These are phyloP conservation scores for Odontocerum albicorne DNA, from an alignment of 2,888 invertebrate genomes.

Conservation along the genomic window DNA sequence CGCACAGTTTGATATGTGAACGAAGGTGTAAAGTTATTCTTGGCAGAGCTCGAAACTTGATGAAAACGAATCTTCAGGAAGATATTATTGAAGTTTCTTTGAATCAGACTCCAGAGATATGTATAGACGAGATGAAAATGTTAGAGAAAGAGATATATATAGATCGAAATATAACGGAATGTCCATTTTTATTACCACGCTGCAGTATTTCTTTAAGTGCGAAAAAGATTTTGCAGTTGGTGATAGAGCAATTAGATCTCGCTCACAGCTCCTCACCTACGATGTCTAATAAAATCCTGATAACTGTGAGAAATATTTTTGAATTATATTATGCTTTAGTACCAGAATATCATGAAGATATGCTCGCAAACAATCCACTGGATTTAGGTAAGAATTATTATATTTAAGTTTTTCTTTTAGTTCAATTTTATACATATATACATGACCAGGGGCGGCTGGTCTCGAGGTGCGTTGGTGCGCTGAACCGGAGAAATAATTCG, in stretches of 20 bases:
- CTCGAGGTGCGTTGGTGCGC: too few relatives aligned
- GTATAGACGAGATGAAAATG: conserved; percentile 30
- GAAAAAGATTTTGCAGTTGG: conserved; percentile 46
- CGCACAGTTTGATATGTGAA: conserved; percentile 51
- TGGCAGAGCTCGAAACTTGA: conserved; percentile 45
- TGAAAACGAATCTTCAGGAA: conserved; percentile 48
- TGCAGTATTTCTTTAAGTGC: conserved; percentile 53
- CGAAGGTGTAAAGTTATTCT: conserved; percentile 54
- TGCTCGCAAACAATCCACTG: conserved; percentile 49
- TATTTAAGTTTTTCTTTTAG: not conserved
- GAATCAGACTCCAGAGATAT: conserved; percentile 35
- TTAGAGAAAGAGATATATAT: conserved; percentile 19
- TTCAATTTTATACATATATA: too few relatives aligned
- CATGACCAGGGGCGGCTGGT: too few relatives aligned
- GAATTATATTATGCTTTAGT: conserved; percentile 53
- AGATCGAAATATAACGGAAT: conserved; percentile 39
- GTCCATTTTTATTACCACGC: conserved; percentile 50
- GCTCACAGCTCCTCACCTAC: conserved; percentile 48
- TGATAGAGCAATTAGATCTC: conserved; percentile 51
- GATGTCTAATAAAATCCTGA: conserved; percentile 47
- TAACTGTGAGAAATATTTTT: conserved; percentile 50
- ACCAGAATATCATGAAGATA: conserved; percentile 50
- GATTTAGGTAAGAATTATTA: conserved; percentile 49
- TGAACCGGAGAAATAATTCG: too few relatives aligned
- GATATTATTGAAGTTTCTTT: conserved; percentile 44